Evolutionary conservation across 1,140 invertebrate species (phyloP).

Genomic region (Harpegnathos saltator): DNA sequence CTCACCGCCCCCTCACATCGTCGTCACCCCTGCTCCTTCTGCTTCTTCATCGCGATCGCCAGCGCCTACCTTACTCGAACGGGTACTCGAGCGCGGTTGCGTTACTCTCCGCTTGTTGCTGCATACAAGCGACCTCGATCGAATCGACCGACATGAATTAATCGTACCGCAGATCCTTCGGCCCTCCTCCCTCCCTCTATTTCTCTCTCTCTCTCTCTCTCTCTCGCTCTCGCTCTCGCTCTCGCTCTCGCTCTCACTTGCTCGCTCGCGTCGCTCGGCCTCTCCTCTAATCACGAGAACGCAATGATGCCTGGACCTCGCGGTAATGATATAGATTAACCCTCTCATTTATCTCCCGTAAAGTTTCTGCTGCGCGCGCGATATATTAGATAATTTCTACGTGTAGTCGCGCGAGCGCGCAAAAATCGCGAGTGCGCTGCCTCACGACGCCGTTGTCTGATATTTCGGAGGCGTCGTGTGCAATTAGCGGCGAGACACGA

Average conservation of each 20-base stretch:
- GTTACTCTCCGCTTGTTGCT: slow-evolving; percentile 42
- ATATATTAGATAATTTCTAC: slow-evolving; percentile 38
- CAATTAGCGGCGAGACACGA: not conserved
- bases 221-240: no score
- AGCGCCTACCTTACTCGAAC: not conserved
- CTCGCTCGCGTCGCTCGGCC: no score
- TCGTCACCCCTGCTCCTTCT: slow-evolving; percentile 37
- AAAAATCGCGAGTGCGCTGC: not conserved
- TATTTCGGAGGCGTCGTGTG: no score
- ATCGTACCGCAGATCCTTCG: slow-evolving; percentile 45
- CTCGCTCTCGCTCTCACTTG: not conserved
- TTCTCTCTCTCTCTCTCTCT: not conserved
- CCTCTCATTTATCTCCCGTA: slow-evolving; percentile 34
- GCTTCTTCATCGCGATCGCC: slow-evolving; percentile 55
- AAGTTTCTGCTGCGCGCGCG: slow-evolving; percentile 19
- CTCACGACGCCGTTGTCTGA: not conserved
- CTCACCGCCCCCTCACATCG: slow-evolving; percentile 12
- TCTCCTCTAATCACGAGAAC: slow-evolving; percentile 12
- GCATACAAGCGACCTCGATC: slow-evolving; percentile 54
- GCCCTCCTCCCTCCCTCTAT: not conserved
- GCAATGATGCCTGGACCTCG: slow-evolving; percentile 48
- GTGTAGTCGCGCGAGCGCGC: slow-evolving; percentile 9
- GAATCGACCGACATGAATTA: slow-evolving; percentile 60
- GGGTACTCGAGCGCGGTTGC: slow-evolving; percentile 8
- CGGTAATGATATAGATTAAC: slow-evolving; percentile 57